Percentiles rank a stretch among this genome's conserved stretches.
These are phyloP conservation scores for Anoncus sp. DNA, from an alignment of 2,888 invertebrate species.

Conservation along the genomic window DNA sequence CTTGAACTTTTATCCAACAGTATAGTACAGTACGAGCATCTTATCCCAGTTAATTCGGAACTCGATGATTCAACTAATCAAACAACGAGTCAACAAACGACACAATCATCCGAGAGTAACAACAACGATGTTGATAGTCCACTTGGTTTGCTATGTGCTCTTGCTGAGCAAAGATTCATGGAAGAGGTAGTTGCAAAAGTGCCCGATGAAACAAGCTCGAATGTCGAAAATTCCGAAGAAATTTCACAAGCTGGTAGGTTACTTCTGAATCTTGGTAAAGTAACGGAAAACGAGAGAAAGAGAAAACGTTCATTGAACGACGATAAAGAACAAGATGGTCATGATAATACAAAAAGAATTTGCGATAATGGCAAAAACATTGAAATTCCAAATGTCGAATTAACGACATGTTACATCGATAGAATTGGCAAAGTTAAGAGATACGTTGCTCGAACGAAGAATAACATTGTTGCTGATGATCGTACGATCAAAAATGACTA, in stretches of 20 bases:
- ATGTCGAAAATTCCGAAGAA: slow-evolving; percentile 74
- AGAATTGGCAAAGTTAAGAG: slow-evolving; percentile 45
- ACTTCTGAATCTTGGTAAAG: slow-evolving; percentile 73
- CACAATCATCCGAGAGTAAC: slow-evolving; percentile 80
- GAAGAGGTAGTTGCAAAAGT: slow-evolving; percentile 87
- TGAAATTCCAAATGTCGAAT: slow-evolving; percentile 25
- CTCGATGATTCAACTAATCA: slow-evolving; percentile 83
- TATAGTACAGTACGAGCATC: slow-evolving; percentile 90
- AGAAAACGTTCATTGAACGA: slow-evolving; percentile 70
- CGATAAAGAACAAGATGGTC: slow-evolving; percentile 44
- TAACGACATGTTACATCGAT: slow-evolving; percentile 52
- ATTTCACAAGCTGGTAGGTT: slow-evolving; percentile 74
- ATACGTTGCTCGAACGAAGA: slow-evolving; percentile 51
- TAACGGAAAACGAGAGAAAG: slow-evolving; percentile 60
- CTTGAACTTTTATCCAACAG: slow-evolving; percentile 93
- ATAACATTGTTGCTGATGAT: slow-evolving; percentile 57
- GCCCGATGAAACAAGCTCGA: slow-evolving; percentile 64
- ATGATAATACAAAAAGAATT: slow-evolving; percentile 45
- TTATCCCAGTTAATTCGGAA: slow-evolving; percentile 79
- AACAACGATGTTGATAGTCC: slow-evolving; percentile 81
- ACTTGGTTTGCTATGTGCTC: slow-evolving; percentile 91
- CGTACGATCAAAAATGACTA: too few relatives aligned
- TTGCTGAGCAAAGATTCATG: slow-evolving; percentile 93
- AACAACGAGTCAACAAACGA: slow-evolving; percentile 77
- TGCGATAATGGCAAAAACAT: slow-evolving; percentile 19